Evolutionary conservation across 2,113 vertebrate genomes (phyloP).

Genomic region (Melanotaenia duboulayi): DNA sequence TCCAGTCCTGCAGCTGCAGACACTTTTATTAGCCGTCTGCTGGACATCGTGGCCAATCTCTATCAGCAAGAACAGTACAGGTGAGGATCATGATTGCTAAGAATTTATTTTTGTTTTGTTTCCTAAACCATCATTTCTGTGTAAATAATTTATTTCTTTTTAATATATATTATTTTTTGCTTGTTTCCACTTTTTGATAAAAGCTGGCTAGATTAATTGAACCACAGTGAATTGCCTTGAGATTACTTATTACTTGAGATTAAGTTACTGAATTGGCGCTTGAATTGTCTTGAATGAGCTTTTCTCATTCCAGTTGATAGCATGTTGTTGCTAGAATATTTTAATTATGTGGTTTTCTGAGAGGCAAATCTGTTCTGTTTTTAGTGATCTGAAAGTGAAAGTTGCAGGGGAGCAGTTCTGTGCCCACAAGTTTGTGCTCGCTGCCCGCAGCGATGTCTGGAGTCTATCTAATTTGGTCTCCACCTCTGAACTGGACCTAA

Average conservation of each 20-base stretch:
- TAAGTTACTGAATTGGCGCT: too few species aligned
- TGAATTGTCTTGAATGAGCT: too few species aligned
- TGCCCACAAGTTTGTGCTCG: constrained; percentile 97
- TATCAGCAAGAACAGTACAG: constrained; percentile 97
- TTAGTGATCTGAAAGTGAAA: constrained; percentile 95
- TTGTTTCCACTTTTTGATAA: background rate
- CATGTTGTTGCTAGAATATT: background rate
- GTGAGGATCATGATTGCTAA: constrained; percentile 71
- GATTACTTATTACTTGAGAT: too few species aligned
- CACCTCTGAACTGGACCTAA: constrained; percentile 91
- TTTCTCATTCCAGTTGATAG: too few species aligned
- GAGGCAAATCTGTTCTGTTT: constrained; percentile 24
- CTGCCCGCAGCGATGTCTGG: constrained; percentile 94
- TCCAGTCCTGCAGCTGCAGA: constrained; percentile 77
- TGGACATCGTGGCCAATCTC: constrained; percentile 91
- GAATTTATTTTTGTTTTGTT: background rate
- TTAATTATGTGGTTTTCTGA: background rate
- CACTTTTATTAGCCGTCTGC: constrained; percentile 93
- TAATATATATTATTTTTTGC: too few species aligned
- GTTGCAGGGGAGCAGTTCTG: constrained; percentile 84
- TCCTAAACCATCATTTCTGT: background rate
- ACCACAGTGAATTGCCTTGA: too few species aligned
- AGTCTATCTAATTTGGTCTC: constrained; percentile 90
- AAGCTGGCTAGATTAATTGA: background rate
- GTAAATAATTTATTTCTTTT: background rate